phyloP scores from a whole-genome alignment of 1,140 invertebrate genomes.

The Belonocnema kinseyi region DNA sequence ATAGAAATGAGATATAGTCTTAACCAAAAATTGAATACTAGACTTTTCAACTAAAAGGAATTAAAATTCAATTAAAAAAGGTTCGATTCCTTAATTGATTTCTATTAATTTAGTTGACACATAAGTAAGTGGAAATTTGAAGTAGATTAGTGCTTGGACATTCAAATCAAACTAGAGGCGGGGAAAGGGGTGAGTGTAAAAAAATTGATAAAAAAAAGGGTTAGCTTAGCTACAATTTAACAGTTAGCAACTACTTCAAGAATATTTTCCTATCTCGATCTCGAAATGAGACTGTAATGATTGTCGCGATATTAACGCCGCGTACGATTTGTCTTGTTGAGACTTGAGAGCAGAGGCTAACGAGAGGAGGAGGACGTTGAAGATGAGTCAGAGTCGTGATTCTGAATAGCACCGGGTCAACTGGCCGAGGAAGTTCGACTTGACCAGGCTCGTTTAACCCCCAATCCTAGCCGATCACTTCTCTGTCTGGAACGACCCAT shows the following conservation, averaged over 20 bases:
- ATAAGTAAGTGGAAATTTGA: too few species aligned
- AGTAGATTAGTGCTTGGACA: too few species aligned
- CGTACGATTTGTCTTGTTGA: constrained; percentile 33
- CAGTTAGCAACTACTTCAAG: neutral
- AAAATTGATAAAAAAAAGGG: too few species aligned
- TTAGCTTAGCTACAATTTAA: too few species aligned
- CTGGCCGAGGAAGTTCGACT: constrained; percentile 68
- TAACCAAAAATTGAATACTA: too few species aligned
- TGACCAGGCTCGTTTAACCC: constrained; percentile 67
- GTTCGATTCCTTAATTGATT: too few species aligned
- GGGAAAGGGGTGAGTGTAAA: too few species aligned
- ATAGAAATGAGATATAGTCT: too few species aligned
- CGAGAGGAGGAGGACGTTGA: constrained; percentile 45
- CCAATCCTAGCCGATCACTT: constrained; percentile 53
- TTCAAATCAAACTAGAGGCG: too few species aligned
- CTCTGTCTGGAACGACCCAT: constrained; percentile 62
- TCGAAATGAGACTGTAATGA: constrained; percentile 25
- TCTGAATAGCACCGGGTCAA: constrained; percentile 69
- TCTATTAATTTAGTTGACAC: too few species aligned
- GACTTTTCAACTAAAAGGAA: too few species aligned
- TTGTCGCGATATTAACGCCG: constrained; percentile 29
- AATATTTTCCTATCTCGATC: constrained; percentile 32
- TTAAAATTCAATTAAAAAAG: too few species aligned
- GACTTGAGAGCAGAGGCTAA: constrained; percentile 52
- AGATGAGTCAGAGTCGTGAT: constrained; percentile 75